Base-by-base conservation (phyloP, 1,140 invertebrate species). In the Megalopta genalis region DNA sequence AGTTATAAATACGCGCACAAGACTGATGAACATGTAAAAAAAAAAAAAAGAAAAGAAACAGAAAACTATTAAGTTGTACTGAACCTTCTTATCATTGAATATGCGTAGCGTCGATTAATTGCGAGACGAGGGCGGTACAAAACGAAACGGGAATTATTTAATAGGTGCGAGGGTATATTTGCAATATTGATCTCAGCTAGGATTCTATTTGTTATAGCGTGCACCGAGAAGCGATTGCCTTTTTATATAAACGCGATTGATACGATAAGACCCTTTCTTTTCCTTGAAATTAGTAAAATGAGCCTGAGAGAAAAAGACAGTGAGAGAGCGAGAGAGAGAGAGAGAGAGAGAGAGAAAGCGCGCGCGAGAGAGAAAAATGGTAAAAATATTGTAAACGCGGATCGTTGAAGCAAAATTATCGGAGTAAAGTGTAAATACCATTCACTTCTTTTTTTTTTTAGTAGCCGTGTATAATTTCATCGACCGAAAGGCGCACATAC, bases 391-490 rank as follows among this genome's bases (percentile, higher is more conserved):
- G 1, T 62, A 66, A 63, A 1, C 27, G 23, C 25, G 72, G 78
- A 76, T 76, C 79, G 79, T 81, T 76, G 79, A 81, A 77, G 73
- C 79, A 81, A 68, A 69, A 49, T 76, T 77, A 54, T 70, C 32
- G 23, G 65, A 76, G 37, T 69, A 77, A 9, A 63, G 46, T 88
- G 75, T 87, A 88, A 77, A 88, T 88, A 88, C 21, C 21, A 69
- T 74, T 77, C 70, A 65, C 75, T 85, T 72, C 75, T 85, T 72
- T 78, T 77, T 54, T 32, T 85, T 49, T 78, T 78, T 62, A 73
- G 70, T 76, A 70, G 57, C 23, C 60, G 54, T 54, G 12, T 60
- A 72, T 80, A 77, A 57, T 81, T 77, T 70, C 69, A 37, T 85
- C 54, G 37, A 75, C 60, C 54, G 66, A 54, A 67, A 77, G 63